phyloP scores from a whole-genome alignment of 2,888 invertebrate species.

The Adelphocoris suturalis region DNA sequence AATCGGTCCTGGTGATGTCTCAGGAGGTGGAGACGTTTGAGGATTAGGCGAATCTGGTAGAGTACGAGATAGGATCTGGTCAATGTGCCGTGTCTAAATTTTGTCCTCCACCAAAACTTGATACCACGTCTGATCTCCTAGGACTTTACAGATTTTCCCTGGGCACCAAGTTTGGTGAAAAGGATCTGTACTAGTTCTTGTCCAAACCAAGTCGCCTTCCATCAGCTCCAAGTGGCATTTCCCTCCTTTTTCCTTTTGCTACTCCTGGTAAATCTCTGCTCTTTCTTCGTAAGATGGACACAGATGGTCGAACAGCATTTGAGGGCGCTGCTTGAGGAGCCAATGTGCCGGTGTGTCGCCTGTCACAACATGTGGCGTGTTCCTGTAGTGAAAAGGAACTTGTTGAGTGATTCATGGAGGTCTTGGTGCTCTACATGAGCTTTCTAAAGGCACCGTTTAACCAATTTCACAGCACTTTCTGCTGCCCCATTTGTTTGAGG shows the following conservation, averaged over 20 bases:
- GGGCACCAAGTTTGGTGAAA: background rate
- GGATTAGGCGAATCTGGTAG: background rate
- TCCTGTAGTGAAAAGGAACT: background rate
- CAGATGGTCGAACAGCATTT: background rate
- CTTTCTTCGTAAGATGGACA: background rate
- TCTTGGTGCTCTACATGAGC: too few species aligned
- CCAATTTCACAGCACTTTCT: background rate
- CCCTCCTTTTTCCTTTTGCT: background rate
- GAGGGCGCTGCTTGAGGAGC: background rate
- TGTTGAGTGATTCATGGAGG: background rate
- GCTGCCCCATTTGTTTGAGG: background rate
- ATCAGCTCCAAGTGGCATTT: background rate
- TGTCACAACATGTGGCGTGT: background rate
- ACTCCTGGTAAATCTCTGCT: background rate
- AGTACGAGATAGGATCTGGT: background rate
- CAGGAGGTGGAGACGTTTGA: too few species aligned
- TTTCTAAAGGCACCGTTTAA: too few species aligned
- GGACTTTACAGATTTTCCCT: background rate
- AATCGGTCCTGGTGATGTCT: too few species aligned
- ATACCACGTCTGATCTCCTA: background rate
- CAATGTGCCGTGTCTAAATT: background rate
- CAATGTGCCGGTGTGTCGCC: background rate
- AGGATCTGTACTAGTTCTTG: background rate
- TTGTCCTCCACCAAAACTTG: background rate
- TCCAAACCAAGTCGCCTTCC: background rate